Conservation (phyloP, 1,140 invertebrate genomes). For the Drosophila hydei region DNA sequence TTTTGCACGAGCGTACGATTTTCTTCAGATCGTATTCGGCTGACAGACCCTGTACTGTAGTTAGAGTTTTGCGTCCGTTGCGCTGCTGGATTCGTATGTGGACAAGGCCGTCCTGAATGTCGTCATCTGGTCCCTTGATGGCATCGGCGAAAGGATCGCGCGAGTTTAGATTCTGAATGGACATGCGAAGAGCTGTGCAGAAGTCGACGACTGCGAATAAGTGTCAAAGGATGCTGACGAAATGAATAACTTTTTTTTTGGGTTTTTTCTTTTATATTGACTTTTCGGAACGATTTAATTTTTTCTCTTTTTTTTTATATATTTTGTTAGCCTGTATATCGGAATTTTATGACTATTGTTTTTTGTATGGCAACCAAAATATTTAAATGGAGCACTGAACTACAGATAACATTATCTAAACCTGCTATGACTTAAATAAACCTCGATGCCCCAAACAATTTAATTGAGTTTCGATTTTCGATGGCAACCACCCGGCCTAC, state of each 20-base stretch:
- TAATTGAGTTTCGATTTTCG: neutral
- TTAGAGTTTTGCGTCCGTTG: slow-evolving; percentile 99
- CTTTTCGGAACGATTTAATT: slow-evolving; percentile 26
- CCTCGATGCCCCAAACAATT: neutral
- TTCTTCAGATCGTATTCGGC: slow-evolving; percentile 99
- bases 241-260: neutral
- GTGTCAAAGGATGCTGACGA: slow-evolving; percentile 7
- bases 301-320: slow-evolving; percentile 3
- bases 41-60: slow-evolving; percentile 94
- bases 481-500: slow-evolving; percentile 5
- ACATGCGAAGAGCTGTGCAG: slow-evolving; percentile 87
- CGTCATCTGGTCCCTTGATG: slow-evolving; percentile 97
- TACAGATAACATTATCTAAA: slow-evolving; percentile 17
- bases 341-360: slow-evolving; percentile 41
- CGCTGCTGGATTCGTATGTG: slow-evolving; percentile 99
- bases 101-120: slow-evolving; percentile 98
- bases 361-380: slow-evolving; percentile 32
- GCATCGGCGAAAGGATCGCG: slow-evolving; percentile 94
- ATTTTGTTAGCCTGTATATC: slow-evolving; percentile 16
- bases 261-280: neutral
- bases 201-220: neutral
- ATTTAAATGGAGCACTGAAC: slow-evolving; percentile 7
- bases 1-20: slow-evolving; percentile 99
- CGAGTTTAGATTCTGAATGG: slow-evolving; percentile 97
- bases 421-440: slow-evolving; percentile 10